These are phyloP conservation scores for Drosophila burlai DNA, from an alignment of 1,140 invertebrate species.

Conservation along the genomic window DNA sequence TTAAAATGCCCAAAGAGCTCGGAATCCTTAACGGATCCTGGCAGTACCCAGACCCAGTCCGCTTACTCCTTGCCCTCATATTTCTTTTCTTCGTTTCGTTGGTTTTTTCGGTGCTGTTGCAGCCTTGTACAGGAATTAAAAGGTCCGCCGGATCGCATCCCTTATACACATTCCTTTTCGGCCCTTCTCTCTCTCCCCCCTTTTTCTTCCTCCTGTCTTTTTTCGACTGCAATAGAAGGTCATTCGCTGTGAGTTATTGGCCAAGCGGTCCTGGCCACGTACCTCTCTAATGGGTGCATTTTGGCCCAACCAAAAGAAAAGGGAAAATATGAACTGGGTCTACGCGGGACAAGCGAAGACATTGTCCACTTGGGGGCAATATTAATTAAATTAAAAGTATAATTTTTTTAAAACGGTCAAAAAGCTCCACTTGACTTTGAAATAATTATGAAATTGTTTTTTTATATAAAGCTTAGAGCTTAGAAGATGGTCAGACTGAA, in stretches of 20 bases:
- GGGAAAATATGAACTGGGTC: slow-evolving; percentile 9
- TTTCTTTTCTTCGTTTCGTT: slow-evolving; percentile 46
- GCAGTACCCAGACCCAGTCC: slow-evolving; percentile 31
- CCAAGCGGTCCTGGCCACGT: slow-evolving; percentile 53
- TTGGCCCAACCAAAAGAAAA: slow-evolving; percentile 26
- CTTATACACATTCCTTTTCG: slow-evolving; percentile 22
- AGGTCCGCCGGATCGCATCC: slow-evolving; percentile 48
- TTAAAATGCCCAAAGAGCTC: slow-evolving; percentile 66
- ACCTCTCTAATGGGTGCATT: slow-evolving; percentile 65
- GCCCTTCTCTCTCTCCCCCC: background rate
- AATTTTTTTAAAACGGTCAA: background rate
- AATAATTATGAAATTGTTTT: background rate
- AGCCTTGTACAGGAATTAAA: slow-evolving; percentile 73
- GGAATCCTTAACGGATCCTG: slow-evolving; percentile 48
- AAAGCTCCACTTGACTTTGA: background rate
- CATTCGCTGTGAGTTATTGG: slow-evolving; percentile 77
- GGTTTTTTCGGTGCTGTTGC: slow-evolving; percentile 53
- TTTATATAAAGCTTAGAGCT: background rate
- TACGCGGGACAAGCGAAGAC: background rate
- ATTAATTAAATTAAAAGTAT: background rate
- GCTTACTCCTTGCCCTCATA: slow-evolving; percentile 21
- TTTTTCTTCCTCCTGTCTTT: slow-evolving; percentile 8
- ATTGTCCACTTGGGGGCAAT: background rate
- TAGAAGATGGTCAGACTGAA: background rate
- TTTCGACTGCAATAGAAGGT: slow-evolving; percentile 69